Base-by-base conservation (phyloP, 1,140 invertebrate species). In the Hycleus phaleratus region DNA sequence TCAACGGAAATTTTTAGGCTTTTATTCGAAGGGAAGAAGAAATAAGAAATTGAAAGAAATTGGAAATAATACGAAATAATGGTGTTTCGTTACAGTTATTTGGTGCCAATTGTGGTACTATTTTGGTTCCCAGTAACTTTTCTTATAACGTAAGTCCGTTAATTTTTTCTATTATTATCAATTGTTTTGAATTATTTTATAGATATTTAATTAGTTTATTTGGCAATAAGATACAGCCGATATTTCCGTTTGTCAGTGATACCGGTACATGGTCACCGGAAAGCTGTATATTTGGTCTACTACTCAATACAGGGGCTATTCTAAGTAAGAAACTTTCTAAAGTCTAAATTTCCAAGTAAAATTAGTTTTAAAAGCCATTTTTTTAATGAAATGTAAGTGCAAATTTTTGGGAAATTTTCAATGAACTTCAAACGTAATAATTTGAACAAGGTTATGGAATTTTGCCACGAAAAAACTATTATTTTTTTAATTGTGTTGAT, bases 161-260 rank as follows among this genome's bases (percentile, higher is more conserved):
- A 43, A 46, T 47, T 25, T 8, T 18, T 45, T 26, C 4, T 47
- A 42, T 12, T 9, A 24, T 40, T 24, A 57, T 45, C 26, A 43
- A 38, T 32, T 18, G 38, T 44, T 43, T 11, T 46, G 6, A 26
- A 3, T 18, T 32, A 53, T 24, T 74, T 70, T 32, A 1, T 64
- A 88, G 86, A 50, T 88, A 87, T 62, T 75, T 79, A 50, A 80
- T 85, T 46, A 80, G 86, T 4, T 79, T 88, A 0, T 63, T 75
- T 46, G 72, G 82, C 39, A 80, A 79, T 11, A 85, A 90, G 75
- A 84, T 88, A 26, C 80, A 83, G 59, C 77, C 82, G 12, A 80
- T 81, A 38, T 86, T 88, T 65, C 86, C 87, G 1, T 90, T 88
- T 66, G 88, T 90, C 57, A 88, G 85, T 66, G 87, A 90, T 71